Conservation (phyloP, 2,888 invertebrate species). For the Polymixis flavicincta region DNA sequence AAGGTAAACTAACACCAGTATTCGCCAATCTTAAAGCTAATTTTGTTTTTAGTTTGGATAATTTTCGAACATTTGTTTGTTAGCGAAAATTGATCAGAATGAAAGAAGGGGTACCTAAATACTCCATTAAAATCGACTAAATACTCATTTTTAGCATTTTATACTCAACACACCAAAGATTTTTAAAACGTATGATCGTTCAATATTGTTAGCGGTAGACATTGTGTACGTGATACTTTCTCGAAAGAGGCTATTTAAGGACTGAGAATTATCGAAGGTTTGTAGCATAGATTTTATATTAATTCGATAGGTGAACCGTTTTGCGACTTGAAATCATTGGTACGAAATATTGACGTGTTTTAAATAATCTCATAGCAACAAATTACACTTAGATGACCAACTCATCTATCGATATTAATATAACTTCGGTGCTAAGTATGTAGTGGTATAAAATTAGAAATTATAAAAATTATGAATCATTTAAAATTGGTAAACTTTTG, state of each 20-base stretch:
- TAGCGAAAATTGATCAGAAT: not conserved
- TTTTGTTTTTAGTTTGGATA: not conserved
- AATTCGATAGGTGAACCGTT: conserved; percentile 21
- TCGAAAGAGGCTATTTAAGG: conserved; percentile 66
- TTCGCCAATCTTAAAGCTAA: conserved; percentile 5
- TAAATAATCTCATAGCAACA: not conserved
- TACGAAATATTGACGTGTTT: not conserved
- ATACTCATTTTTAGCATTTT: conserved; percentile 48
- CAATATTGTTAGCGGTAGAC: conserved; percentile 58
- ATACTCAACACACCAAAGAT: conserved; percentile 68
- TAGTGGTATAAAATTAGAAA: conserved; percentile 53
- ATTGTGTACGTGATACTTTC: conserved; percentile 63
- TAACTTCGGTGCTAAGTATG: conserved; percentile 38
- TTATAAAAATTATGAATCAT: conserved; percentile 41
- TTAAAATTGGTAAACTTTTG: conserved; percentile 73
- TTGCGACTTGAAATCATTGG: not conserved
- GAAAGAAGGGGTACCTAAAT: conserved; percentile 6
- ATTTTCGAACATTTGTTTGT: not conserved
- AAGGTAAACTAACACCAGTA: conserved; percentile 13
- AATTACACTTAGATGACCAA: not conserved
- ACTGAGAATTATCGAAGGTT: conserved; percentile 54
- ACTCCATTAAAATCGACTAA: conserved; percentile 15
- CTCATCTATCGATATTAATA: conserved; percentile 34
- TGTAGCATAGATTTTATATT: conserved; percentile 34
- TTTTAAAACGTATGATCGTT: conserved; percentile 52